Conservation (phyloP, 2,888 invertebrate genomes). For the Orthosia gothica region DNA sequence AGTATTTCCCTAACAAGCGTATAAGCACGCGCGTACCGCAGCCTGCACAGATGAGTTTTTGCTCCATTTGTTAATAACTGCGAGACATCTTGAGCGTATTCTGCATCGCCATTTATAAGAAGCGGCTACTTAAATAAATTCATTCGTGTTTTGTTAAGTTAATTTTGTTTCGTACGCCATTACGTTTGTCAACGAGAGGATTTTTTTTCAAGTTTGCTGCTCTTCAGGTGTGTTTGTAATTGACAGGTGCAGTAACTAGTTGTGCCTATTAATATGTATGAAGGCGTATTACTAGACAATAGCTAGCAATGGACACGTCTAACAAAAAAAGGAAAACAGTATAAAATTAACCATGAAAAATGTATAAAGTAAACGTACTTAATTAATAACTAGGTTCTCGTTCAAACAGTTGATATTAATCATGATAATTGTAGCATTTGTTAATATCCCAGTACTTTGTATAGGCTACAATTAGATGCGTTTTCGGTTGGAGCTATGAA, state of each 20-base stretch:
- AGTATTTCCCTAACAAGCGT: conserved; percentile 65
- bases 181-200: conserved; percentile 55
- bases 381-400: conserved; percentile 44
- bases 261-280: conserved; percentile 60
- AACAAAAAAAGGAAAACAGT: conserved; percentile 28
- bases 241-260: conserved; percentile 67
- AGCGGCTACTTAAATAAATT: conserved; percentile 69
- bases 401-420: conserved; percentile 57
- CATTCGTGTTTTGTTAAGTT: conserved; percentile 66
- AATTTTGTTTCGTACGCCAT: conserved; percentile 62
- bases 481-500: conserved; percentile 79
- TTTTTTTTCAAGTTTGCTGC: conserved; percentile 62
- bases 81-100: conserved; percentile 67
- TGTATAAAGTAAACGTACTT: conserved; percentile 24
- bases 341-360: conserved; percentile 35
- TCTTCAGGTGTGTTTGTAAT: conserved; percentile 62
- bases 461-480: conserved; percentile 77
- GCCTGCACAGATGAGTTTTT: conserved; percentile 63
- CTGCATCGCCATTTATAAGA: conserved; percentile 68
- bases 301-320: conserved; percentile 32
- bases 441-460: conserved; percentile 56
- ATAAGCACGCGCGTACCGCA: conserved; percentile 67
- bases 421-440: conserved; percentile 65
- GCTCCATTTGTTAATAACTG: conserved; percentile 66
- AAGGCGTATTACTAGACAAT: conserved; percentile 58